Percentiles rank a stretch among this genome's conserved stretches.
phyloP scores from a whole-genome alignment of 2,888 invertebrate species.

The Andricus quercusramuli region DNA sequence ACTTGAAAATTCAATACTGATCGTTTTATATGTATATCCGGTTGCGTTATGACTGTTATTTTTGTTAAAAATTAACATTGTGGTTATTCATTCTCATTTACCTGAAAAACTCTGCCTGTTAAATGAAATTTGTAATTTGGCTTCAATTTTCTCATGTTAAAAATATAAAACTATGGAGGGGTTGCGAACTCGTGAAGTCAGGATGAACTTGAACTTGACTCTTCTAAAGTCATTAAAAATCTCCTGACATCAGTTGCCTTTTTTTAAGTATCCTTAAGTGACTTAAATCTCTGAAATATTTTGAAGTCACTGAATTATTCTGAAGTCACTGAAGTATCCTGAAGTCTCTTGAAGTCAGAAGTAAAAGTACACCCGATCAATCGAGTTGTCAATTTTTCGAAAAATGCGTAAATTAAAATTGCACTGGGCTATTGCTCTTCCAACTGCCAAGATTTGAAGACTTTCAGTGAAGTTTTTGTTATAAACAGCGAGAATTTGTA shows the following conservation, averaged over 20 bases:
- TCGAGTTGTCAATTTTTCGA: no score
- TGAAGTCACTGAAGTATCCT: no score
- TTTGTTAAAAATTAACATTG: not conserved
- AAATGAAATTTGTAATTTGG: not conserved
- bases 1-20: not conserved
- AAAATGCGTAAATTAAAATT: not conserved
- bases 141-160: not conserved
- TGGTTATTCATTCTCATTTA: not conserved
- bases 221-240: no score
- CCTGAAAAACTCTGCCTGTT: not conserved
- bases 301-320: no score
- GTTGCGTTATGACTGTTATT: not conserved
- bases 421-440: not conserved
- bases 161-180: not conserved
- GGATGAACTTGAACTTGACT: no score
- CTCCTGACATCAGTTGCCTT: no score
- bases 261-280: no score
- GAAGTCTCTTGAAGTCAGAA: no score
- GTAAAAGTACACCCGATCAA: no score
- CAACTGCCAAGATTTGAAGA: not conserved
- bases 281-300: no score
- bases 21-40: not conserved
- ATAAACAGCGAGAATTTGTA: not conserved
- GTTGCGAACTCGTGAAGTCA: no score
- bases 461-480: not conserved